Base-by-base conservation (phyloP, 2,888 invertebrate species). In the Macrostomum cliftonense region DNA sequence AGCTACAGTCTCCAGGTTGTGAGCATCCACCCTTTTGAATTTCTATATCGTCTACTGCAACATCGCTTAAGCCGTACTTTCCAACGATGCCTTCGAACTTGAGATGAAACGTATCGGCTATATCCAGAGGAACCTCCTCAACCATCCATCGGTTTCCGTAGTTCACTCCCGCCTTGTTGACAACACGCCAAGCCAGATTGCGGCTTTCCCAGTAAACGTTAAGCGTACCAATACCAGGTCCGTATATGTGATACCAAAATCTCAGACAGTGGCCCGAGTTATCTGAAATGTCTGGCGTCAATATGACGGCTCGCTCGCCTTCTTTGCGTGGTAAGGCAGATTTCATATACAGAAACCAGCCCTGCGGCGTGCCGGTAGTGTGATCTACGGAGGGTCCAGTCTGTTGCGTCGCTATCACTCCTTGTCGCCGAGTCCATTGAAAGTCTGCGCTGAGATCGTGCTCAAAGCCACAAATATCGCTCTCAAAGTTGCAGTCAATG, bases 401-500 rank as follows among this genome's bases (percentile, higher is more conserved):
- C 38, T 47, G 37, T 2, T 21, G 19, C 14, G 55, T 54, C 1
- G 49, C 47, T 12, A 60, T 57, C 1, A 47, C 28, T 12, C 65
- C 63, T 38, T 59, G 55, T 21, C 59, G 55, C 1, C 62, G 48
- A 12, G 56, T 57, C 68, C 68, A 69, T 52, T 68, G 63, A 55
- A 66, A 68, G 42, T 56, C 55, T 52, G 63, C 64, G 12, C 55
- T 54, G 5, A 47, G 53, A 39, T 37, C 9, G 47, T 46, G 45
- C 59, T 59, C 52, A 64, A 64, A 68, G 13, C 61, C 59, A 50
- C 71, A 71, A 20, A 64, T 53, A 2, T 62, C 63, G 20, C 52
- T 55, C 50, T 70, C 69, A 58, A 70, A 70, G 51, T 64, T 61
- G 56, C 70, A 70, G 50, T 58, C 52, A 47, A 58, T 62, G 56